Conservation (phyloP, 2,113 vertebrate genomes). For the Melanotaenia duboulayi region DNA sequence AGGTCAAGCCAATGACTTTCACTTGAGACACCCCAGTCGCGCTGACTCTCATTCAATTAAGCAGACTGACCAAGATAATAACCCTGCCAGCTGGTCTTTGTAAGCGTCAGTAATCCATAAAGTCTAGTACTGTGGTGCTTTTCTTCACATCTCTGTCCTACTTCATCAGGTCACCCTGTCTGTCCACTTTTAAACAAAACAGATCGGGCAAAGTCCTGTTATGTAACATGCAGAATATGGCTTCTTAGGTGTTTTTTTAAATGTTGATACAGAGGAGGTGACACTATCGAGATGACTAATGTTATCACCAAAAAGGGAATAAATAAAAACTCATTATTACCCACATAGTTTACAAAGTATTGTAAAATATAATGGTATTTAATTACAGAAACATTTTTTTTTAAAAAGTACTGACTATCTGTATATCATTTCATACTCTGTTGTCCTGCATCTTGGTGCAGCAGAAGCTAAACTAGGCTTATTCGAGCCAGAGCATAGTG, state of each 20-base stretch:
- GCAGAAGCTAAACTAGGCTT: slow-evolving; percentile 25
- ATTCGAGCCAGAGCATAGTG: slow-evolving; percentile 2
- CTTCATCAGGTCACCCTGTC: slow-evolving; percentile 48
- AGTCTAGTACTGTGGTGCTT: slow-evolving; percentile 54
- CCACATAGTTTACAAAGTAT: not conserved
- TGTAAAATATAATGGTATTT: not conserved
- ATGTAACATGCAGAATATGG: not conserved
- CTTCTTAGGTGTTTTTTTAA: slow-evolving; percentile 1
- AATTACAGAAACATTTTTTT: not conserved
- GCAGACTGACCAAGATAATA: slow-evolving; percentile 75
- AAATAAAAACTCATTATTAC: not conserved
- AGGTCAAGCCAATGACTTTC: slow-evolving; percentile 79
- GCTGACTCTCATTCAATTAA: slow-evolving; percentile 77
- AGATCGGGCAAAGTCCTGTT: slow-evolving; percentile 16
- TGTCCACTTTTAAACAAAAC: slow-evolving; percentile 37
- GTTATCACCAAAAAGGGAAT: not conserved
- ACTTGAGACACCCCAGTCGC: slow-evolving; percentile 65
- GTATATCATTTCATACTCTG: slow-evolving; percentile 24
- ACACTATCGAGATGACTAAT: not conserved
- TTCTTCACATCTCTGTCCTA: slow-evolving; percentile 52
- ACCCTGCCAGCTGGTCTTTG: slow-evolving; percentile 71
- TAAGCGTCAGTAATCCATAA: slow-evolving; percentile 74
- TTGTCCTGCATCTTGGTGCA: not conserved
- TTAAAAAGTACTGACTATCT: slow-evolving; percentile 53
- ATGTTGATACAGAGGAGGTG: not conserved